Base-by-base conservation (phyloP, 1,140 invertebrate species). In the Orussus abietinus region DNA sequence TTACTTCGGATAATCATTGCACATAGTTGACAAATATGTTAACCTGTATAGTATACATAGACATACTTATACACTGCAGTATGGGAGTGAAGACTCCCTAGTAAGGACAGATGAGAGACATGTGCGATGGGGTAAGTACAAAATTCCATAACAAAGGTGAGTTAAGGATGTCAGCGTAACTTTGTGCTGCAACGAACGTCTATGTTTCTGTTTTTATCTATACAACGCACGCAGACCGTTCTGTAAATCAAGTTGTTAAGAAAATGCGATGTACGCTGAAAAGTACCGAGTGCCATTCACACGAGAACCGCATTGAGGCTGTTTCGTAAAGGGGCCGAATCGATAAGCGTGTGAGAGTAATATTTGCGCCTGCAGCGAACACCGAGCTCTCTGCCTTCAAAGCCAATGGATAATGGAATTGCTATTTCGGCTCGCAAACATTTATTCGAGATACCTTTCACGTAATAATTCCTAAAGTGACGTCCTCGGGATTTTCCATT, bases 391-490 rank as follows among this genome's bases (percentile, higher is more conserved):
- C 18, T 29, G 21, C 37, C 35, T 38, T 58, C 46, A 55, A 59
- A 57, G 52, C 19, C 34, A 11, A 42, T 25, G 41, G 46, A 59
- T 65, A 65, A 65, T 64, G 55, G 55, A 62, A 62, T 62, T 60
- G 62, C 57, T 53, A 48, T 62, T 59, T 50, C 33, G 42, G 20
- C 39, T 36, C 28, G 37, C 42, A 57, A 57, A 62, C 50, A 58
- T 59, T 62, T 59, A 57, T 44, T 42, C 42, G 34, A 29, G 32
- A 51, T 54, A 51, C 47, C 45, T 53, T 55, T 52, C 42, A 32
- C 40, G 40, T 52, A 53, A 51, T 59, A 62, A 62, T 60, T 62
- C 56, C 38, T 50, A 36, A 46, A 48, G 43, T 49, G 40, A 48
- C 45, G 40, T 47, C 40, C 42, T 34, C 33, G 33, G 31, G 29